Percentiles rank a stretch among this genome's conserved stretches.
Conservation (phyloP, 2,797 vertebrate species). For the Tenualosa ilisha region DNA sequence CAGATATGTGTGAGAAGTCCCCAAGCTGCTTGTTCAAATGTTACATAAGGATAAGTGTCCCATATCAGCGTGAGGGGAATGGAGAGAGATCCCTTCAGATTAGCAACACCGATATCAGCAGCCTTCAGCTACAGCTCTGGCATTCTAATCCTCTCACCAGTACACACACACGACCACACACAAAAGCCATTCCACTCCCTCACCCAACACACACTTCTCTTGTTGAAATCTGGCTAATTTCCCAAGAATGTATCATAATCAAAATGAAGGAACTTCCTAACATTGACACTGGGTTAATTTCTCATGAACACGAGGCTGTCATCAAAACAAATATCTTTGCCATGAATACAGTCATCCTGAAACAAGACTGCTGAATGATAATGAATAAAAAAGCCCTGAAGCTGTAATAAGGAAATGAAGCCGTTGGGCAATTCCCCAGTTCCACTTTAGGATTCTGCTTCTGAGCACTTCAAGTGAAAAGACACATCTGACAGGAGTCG, state of each 20-base stretch:
- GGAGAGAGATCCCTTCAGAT: neutral
- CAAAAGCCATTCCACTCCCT: neutral
- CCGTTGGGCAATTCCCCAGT: neutral
- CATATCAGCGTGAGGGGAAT: neutral
- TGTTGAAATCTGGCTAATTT: too few relatives aligned
- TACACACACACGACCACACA: too few relatives aligned
- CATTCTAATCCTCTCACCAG: neutral
- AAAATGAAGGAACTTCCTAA: neutral
- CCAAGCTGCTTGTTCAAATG: neutral
- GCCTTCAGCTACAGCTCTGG: neutral
- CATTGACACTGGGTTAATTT: neutral
- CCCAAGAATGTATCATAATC: too few relatives aligned
- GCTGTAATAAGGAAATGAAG: neutral
- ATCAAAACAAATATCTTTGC: neutral
- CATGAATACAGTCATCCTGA: neutral
- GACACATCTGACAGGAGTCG: neutral
- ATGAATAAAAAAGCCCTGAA: neutral
- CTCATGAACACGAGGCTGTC: neutral
- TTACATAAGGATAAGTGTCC: neutral
- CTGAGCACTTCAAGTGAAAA: neutral
- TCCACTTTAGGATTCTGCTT: neutral
- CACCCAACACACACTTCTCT: neutral
- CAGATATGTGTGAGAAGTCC: neutral
- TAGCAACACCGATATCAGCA: neutral
- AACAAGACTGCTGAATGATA: neutral